phyloP scores from a whole-genome alignment of 2,797 vertebrate species.

The Falco berigora region DNA sequence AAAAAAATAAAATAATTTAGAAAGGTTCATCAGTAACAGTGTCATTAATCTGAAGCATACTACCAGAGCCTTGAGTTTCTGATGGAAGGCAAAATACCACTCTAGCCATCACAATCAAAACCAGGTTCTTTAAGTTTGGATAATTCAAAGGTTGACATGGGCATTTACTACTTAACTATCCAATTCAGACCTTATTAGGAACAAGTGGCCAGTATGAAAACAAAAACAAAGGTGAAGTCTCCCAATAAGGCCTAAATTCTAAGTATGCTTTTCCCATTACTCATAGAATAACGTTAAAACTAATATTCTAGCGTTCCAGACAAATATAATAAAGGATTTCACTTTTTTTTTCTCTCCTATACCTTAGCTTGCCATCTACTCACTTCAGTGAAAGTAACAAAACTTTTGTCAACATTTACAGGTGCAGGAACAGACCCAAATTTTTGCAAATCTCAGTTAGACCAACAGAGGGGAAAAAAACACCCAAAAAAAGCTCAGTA shows the following conservation, averaged over 20 bases:
- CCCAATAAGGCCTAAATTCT: neutral
- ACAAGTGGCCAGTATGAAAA: neutral
- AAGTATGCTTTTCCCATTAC: neutral
- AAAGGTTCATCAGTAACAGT: neutral
- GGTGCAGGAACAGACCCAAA: neutral
- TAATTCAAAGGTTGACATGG: neutral
- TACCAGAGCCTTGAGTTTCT: neutral
- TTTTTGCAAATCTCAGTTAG: neutral
- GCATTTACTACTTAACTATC: neutral
- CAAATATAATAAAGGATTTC: neutral
- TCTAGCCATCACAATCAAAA: neutral
- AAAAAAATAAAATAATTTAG: neutral
- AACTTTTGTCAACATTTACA: slow-evolving; percentile 20
- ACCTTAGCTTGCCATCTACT: neutral
- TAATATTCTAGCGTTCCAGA: neutral
- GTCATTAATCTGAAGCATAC: neutral
- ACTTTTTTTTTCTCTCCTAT: neutral
- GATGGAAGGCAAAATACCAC: neutral
- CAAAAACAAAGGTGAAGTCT: neutral
- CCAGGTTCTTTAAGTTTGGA: neutral
- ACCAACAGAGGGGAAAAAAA: neutral
- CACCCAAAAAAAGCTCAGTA: neutral
- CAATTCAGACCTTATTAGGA: neutral
- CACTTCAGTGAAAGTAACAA: neutral
- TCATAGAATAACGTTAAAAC: neutral